Evolutionary conservation across 2,888 invertebrate species (phyloP), one percentile per base, ranked within the genome.

Genomic region (Dastarcus helophoroides): DNA sequence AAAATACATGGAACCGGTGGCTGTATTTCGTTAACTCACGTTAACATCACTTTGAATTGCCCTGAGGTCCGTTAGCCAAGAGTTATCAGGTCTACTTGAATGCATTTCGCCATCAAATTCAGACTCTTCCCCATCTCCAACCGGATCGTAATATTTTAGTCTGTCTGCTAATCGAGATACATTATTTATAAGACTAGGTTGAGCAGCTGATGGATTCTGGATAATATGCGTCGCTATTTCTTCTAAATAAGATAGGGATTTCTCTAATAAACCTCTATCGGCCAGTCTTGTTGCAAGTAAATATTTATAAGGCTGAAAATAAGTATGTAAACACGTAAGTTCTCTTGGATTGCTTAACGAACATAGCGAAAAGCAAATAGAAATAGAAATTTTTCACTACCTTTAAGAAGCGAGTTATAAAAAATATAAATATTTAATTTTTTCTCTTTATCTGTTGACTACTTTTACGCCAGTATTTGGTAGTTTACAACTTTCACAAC

Each of bases 211-310:
- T 3, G 76, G 73, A 49, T 70, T 67, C 40, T 65, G 66, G 4
- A 72, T 63, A 22, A 88, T 70, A 34, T 76, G 75, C 12, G 68
- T 64, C 5, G 83, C 73, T 22, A 89, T 74, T 46, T 76, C 76
- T 67, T 93, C 91, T 51, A 79, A 72, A 65, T 93, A 93, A 41
- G 77, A 70, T 40, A 91, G 65, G 31, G 89, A 81, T 57, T 84
- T 84, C 56, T 81, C 78, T 46, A 76, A 67, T 45, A 76, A 70
- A 2, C 93, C 91, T 49, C 71, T 70, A 50, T 86, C 85, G 4
- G 78, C 67, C 49, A 94, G 71, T 39, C 85, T 73, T 7, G 74
- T 66, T 25, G 86, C 82, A 60, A 89, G 64, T 41, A 91, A 56
- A 55, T 81, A 77, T 68, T 94, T 94, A 65, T 85, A 91, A 31